Base-by-base conservation (phyloP, 2,113 vertebrate species). In the Cromileptes altivelis region DNA sequence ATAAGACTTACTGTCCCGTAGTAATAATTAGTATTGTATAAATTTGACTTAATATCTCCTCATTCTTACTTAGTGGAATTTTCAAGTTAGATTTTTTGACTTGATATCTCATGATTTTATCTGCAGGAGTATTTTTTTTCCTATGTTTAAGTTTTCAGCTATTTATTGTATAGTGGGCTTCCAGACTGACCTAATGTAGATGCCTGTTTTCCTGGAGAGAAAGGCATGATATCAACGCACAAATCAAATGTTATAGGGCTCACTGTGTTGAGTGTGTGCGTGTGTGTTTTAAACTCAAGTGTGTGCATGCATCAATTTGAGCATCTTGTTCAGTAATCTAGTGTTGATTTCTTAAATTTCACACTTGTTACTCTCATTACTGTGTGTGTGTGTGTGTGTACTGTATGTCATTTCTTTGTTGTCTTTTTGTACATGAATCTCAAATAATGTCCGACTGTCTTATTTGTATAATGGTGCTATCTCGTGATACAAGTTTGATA, bases 391-490 rank as follows among this genome's bases (percentile, higher is more conserved):
- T 62, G 57, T 58, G 15, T 57, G 53, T 61, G 12, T 70, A 17
- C 21, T 65, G 64, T 42, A 33, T n/a, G 19, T 61, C 17, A 42
- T 30, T 17, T 87, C 75, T 60, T 55, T 19, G 50, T 77, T 12
- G 68, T 77, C 23, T 63, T 74, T 88, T 82, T 78, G 42, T 87
- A 60, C 0, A 52, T 85, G 74, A 72, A n/a, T 52, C 45, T 70
- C 19, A 19, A 1, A 62, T n/a, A 65, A 60, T 17, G 53, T 86
- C 21, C 9, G 2, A 10, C n/a, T 45, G 60, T 92, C 87, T 94
- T 94, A 90, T 96, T 96, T 96, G 95, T 97, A 96, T 80, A 62
- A 12, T 95, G 97, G 97, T 97, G 97, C 97, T 97, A 97, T 95
- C 95, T 95, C 95, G 97, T 12, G 62, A 69, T 96, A 60, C 57